Percentiles rank a stretch among this genome's conserved stretches.
Conservation (phyloP, 2,113 vertebrate genomes). For the Pygoscelis antarcticus region DNA sequence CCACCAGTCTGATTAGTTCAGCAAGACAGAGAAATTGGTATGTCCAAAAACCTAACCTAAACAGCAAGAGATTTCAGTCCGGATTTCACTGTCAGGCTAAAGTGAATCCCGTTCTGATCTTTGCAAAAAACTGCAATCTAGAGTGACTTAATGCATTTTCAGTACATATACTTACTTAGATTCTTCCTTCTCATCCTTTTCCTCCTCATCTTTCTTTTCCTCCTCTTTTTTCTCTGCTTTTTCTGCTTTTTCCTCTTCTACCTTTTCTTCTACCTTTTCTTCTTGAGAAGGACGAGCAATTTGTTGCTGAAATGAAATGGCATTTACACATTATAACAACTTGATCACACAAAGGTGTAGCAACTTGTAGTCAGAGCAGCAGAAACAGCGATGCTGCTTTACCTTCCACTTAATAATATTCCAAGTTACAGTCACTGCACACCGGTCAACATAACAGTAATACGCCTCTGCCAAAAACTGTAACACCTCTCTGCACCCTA, state of each 20-base stretch:
- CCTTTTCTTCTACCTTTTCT: constrained; percentile 95
- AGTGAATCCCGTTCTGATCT: neutral
- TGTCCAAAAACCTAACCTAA: neutral
- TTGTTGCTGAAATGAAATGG: constrained; percentile 81
- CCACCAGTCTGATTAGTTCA: neutral
- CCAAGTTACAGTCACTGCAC: neutral
- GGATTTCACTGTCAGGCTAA: neutral
- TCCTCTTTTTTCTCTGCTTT: constrained; percentile 97
- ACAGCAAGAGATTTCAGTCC: neutral
- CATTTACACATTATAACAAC: neutral
- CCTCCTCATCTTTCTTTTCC: constrained; percentile 98
- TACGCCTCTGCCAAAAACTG: neutral
- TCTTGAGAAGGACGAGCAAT: constrained; percentile 96
- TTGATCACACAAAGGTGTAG: neutral
- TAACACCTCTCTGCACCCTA: neutral
- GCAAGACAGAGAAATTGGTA: neutral
- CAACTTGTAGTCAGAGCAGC: neutral
- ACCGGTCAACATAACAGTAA: neutral
- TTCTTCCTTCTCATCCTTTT: constrained; percentile 98
- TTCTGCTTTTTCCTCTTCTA: constrained; percentile 93
- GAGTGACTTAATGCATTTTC: neutral
- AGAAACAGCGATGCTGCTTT: neutral
- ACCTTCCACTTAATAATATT: neutral
- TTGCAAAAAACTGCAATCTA: neutral
- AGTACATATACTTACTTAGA: constrained; percentile 82